A percentile compares a stretch with the other conserved stretches of the same genome.
Evolutionary conservation across 2,797 vertebrate genomes (phyloP).

Genomic region (Hemitrygon akajei): DNA sequence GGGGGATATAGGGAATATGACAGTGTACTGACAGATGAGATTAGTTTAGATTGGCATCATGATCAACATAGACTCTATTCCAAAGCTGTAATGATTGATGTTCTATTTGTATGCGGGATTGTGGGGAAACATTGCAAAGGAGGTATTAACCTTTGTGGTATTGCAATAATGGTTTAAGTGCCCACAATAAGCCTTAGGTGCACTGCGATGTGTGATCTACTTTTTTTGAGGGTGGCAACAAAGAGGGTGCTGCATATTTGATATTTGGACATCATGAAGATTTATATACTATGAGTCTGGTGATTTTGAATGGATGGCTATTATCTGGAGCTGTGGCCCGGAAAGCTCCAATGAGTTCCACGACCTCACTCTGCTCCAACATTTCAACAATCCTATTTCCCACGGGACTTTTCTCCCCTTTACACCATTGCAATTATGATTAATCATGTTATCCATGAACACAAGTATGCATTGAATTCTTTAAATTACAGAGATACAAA

Average conservation of each 20-base stretch:
- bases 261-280: no score
- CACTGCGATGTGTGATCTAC: not conserved
- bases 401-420: not conserved
- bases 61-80: no score
- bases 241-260: not conserved
- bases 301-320: not conserved
- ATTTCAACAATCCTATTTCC: not conserved
- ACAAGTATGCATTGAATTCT: not conserved
- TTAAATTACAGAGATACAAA: not conserved
- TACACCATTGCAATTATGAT: not conserved
- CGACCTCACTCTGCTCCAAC: not conserved
- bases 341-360: not conserved
- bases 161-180: not conserved
- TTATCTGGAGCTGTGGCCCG: not conserved
- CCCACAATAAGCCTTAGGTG: not conserved
- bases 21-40: no score
- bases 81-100: no score
- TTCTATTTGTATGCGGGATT: no score
- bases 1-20: no score
- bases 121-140: no score
- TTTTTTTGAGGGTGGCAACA: not conserved
- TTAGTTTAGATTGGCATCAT: no score
- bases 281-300: not conserved
- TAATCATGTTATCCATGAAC: not conserved
- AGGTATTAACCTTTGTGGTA: not conserved